A percentile compares a stretch with the other conserved stretches of the same genome.
Evolutionary conservation across 2,797 vertebrate genomes (phyloP).

Genomic region (Micropoecilia bifurca): DNA sequence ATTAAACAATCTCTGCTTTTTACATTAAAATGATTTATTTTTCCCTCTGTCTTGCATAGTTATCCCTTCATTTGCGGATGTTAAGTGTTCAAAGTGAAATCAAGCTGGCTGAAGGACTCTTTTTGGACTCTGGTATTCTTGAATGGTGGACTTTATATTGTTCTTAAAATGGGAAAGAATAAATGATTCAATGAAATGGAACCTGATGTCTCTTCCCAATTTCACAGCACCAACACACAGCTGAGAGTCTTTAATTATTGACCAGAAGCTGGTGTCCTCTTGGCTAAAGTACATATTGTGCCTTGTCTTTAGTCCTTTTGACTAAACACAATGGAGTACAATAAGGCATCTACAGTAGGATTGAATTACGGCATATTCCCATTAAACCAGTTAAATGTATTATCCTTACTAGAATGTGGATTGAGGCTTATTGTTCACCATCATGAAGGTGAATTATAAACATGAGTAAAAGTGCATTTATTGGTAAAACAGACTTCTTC

Average conservation of each 20-base stretch:
- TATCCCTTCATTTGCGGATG: not conserved
- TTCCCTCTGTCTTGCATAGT: not conserved
- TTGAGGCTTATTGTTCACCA: not conserved
- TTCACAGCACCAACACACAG: slow-evolving; percentile 25
- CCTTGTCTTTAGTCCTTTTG: not conserved
- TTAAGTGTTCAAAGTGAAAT: not conserved
- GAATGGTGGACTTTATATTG: not conserved
- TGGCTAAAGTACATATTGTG: not conserved
- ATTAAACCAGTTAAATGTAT: not conserved
- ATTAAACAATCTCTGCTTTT: not conserved
- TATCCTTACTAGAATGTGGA: not conserved
- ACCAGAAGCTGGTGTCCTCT: slow-evolving; percentile 7
- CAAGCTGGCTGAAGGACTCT: not conserved
- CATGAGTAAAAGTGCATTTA: not conserved
- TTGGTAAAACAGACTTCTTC: not conserved
- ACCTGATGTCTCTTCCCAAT: slow-evolving; percentile 5
- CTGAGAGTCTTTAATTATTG: slow-evolving; percentile 37
- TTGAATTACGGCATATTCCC: not conserved
- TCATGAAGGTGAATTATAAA: not conserved
- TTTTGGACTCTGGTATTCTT: not conserved
- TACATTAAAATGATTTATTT: not conserved
- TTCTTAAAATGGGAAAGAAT: slow-evolving; percentile 8
- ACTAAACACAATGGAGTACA: not conserved
- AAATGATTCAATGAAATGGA: slow-evolving; percentile 18
- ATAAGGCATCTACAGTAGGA: not conserved